Evolutionary conservation across 2,113 vertebrate genomes (phyloP), one percentile per base, ranked within the genome.

Genomic region (Oryzias curvinotus): DNA sequence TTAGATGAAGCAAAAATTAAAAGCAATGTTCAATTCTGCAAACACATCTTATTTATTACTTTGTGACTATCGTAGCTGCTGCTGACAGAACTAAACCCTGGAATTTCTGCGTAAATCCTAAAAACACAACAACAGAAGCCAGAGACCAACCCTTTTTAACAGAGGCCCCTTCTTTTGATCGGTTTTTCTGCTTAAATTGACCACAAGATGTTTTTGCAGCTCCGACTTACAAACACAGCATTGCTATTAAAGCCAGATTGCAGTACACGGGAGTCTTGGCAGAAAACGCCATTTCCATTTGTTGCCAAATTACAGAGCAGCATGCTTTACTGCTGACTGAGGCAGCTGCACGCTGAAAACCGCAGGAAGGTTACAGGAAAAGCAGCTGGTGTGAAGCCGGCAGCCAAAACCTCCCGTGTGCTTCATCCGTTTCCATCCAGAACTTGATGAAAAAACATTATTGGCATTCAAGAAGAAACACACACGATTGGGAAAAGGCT

Each of bases 311-410:
- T 55, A 68, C 57, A 70, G 57, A 78, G 46, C 55, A 62, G 71
- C 68, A 47, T 2, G 67, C 49, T 70, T 80, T 81, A 60, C 58
- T 65, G 58, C 59, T 18, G 44, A 71, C 64, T 21, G 69, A 68
- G 41, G 64, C 59, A 19, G 70, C 12, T 16, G 52, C 63, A 13
- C 56, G 54, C 19, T 47, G 17, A 64, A 68, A 79, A 75, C 83
- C 28, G 16, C 73, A 72, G 73, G 72, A 71, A 68, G 77, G 81
- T 85, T 65, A 85, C 77, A 75, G 73, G 71, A 62, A 55, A 65
- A 71, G 55, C 77, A 80, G 75, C 79, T 72, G 77, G 75, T 68
- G 71, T 68, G 48, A 76, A 77, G 59, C 58, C 68, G 52, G 71
- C 73, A 50, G 73, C 54, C 26, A 53, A 51, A 77, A 57, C 63